A percentile compares a stretch with the other conserved stretches of the same genome.
Evolutionary conservation across 2,113 vertebrate species (phyloP).

Genomic region (Taxidea taxus): DNA sequence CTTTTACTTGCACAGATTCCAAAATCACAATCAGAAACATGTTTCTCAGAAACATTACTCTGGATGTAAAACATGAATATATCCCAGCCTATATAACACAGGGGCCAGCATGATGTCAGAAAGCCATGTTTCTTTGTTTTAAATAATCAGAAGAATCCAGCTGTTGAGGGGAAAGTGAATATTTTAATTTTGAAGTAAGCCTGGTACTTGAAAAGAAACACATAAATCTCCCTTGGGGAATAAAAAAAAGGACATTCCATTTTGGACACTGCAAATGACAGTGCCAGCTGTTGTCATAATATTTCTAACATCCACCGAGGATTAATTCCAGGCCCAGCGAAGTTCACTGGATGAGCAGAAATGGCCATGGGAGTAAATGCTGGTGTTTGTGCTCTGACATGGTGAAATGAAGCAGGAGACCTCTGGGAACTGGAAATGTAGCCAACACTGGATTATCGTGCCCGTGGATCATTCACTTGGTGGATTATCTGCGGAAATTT

Average conservation of each 20-base stretch:
- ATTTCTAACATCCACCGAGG: slow-evolving; percentile 22
- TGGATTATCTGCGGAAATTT: not conserved
- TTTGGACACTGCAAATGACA: slow-evolving; percentile 11
- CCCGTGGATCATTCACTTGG: not conserved
- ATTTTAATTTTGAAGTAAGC: slow-evolving; percentile 39
- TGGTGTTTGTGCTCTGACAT: not conserved
- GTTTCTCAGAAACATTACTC: not conserved
- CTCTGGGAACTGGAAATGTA: not conserved
- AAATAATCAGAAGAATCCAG: not conserved
- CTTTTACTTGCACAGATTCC: not conserved
- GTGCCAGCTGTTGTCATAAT: slow-evolving; percentile 7
- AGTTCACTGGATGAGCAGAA: not conserved
- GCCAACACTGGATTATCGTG: not conserved
- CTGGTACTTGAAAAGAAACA: slow-evolving; percentile 21
- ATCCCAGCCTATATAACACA: not conserved
- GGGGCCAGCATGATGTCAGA: not conserved
- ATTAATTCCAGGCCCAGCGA: not conserved
- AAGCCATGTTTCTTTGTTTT: slow-evolving; percentile 1
- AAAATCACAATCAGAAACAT: not conserved
- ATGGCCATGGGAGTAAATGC: not conserved
- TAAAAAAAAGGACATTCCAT: not conserved
- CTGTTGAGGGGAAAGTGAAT: not conserved
- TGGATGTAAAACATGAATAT: not conserved
- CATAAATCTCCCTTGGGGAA: not conserved
- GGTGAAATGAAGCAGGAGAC: not conserved